Base-by-base conservation (phyloP, 2,888 invertebrate species). In the Pollenia labialis region DNA sequence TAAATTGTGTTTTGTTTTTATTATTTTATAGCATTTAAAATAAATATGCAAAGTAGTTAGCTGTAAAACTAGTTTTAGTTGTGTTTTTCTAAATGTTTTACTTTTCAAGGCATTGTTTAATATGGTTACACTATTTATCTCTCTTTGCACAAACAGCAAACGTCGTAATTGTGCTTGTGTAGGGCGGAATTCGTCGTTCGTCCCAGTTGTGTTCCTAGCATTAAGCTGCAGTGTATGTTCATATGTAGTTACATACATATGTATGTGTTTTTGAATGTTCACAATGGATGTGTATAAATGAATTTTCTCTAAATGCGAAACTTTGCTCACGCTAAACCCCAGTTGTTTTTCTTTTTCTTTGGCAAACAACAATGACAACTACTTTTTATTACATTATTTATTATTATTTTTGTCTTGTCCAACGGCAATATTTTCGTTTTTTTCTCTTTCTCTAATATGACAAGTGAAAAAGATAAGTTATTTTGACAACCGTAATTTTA, bases 401-500 rank as follows among this genome's bases (percentile, higher is more conserved):
- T 76, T 42, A 12, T 42, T 54, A 46, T 64, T 46, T 81, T 52
- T 50, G 48, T 62, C 40, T 52, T 32, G 10, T 23, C 60, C n/a
- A 10, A n/a, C 48, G 16, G 56, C 40, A 64, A 32, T 69, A 48
- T 71, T 60, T 74, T 52, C 14, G 32, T 81, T 72, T 32, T 32
- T 32, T 32, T 32, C 23, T 68, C 50, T 16, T 14, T 14, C 18
- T 62, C 42, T 85, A 74, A 85, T 56, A 62, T 81, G 82, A 80
- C 85, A 80, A 80, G 62, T 79, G 64, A 86, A 46, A 69, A 75
- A 64, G 74, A 72, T 72, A 74, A 85, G 71, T 74, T 79, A 62
- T 81, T 79, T 81, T 82, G 75, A 52, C 75, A 79, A 64, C 50
- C 40, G 56, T 83, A 80, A 86, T 86, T 86, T 71, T 14, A 86